Conservation (phyloP, 2,797 vertebrate species). For the Numenius phaeopus region DNA sequence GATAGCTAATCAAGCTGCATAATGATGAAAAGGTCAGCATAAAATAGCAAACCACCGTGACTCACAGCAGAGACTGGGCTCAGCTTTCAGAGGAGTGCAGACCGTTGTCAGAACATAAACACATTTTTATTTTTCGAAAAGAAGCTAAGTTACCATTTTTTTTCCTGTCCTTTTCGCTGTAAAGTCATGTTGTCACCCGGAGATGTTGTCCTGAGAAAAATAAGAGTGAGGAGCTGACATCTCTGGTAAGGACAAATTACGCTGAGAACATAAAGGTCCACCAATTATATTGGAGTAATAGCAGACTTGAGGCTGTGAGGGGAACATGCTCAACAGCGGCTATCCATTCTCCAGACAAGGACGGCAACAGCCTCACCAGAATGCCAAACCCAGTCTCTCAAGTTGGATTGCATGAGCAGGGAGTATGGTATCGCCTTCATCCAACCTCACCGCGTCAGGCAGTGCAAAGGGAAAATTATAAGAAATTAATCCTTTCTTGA, state of each 20-base stretch:
- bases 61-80: neutral
- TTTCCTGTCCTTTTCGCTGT: neutral
- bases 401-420: neutral
- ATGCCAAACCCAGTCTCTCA: neutral
- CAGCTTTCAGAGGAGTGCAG: neutral
- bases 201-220: neutral
- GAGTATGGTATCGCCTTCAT: neutral
- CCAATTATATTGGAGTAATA: neutral
- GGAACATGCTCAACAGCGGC: neutral
- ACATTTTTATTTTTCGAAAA: neutral
- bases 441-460: neutral
- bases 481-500: conserved; percentile 11
- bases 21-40: conserved; percentile 11
- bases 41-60: neutral
- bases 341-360: neutral
- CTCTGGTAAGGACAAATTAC: neutral
- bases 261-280: neutral
- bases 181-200: neutral
- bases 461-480: neutral
- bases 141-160: neutral
- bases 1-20: conserved; percentile 47
- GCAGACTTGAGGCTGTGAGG: neutral
- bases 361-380: neutral
- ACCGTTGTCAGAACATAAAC: neutral
- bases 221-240: neutral